Evolutionary conservation across 2,888 invertebrate genomes (phyloP).

Genomic region (Zygaena filipendulae): DNA sequence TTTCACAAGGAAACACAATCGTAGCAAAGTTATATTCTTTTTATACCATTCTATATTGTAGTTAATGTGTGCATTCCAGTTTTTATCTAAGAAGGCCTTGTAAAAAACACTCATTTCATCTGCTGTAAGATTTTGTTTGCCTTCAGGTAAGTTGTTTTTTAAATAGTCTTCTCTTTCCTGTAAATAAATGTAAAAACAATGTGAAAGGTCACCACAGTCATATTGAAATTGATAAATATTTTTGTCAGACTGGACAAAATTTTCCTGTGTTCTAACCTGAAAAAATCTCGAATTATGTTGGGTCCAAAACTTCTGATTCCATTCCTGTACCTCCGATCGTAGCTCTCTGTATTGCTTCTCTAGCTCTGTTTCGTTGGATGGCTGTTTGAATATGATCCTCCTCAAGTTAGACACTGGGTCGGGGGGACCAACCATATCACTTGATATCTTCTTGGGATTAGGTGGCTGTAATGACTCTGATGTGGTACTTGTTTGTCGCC

Average conservation of each 20-base stretch:
- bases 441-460: slow-evolving; percentile 43
- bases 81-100: slow-evolving; percentile 84
- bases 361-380: slow-evolving; percentile 72
- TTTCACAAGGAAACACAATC: slow-evolving; percentile 71
- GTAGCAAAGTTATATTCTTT: slow-evolving; percentile 75
- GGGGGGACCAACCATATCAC: slow-evolving; percentile 82
- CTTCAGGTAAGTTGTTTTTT: slow-evolving; percentile 47
- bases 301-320: slow-evolving; percentile 89
- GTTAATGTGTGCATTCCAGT: slow-evolving; percentile 77
- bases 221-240: not conserved
- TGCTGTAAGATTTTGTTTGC: slow-evolving; percentile 70
- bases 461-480: slow-evolving; percentile 41
- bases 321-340: slow-evolving; percentile 77
- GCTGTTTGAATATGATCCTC: slow-evolving; percentile 73
- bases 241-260: too few species aligned
- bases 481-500: slow-evolving; percentile 28
- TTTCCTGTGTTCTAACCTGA: too few species aligned
- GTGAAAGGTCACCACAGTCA: too few species aligned
- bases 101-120: slow-evolving; percentile 93
- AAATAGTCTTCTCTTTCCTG: slow-evolving; percentile 72
- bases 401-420: slow-evolving; percentile 84
- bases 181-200: slow-evolving; percentile 18
- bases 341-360: slow-evolving; percentile 73
- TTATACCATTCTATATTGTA: slow-evolving; percentile 90
- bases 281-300: slow-evolving; percentile 82